Conservation (phyloP, 2,797 vertebrate species). For the Dendrocincla tyrannina region DNA sequence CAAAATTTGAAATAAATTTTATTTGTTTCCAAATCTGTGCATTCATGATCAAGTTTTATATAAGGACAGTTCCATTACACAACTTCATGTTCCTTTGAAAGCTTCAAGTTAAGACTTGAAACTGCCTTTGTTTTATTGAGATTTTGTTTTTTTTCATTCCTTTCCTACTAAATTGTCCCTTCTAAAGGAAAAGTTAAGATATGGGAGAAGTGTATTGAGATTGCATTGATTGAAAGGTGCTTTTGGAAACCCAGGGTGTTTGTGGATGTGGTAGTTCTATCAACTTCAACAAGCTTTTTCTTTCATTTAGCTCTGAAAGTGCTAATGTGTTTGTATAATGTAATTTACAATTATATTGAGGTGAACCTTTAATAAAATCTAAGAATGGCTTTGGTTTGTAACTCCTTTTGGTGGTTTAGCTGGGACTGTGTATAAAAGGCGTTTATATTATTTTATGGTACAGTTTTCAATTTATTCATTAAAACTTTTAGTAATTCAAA, state of each 20-base stretch:
- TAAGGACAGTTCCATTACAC: not conserved
- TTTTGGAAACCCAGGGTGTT: not conserved
- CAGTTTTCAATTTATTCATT: not conserved
- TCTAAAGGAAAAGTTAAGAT: not conserved
- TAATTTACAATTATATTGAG: not conserved
- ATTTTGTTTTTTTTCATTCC: rapidly evolving
- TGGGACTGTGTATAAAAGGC: not conserved
- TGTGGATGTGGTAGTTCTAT: not conserved
- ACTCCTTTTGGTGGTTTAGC: not conserved
- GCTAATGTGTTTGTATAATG: not conserved
- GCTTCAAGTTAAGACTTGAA: not conserved
- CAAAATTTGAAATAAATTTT: not conserved
- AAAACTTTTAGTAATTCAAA: not conserved
- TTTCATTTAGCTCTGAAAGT: not conserved
- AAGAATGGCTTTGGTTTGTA: not conserved
- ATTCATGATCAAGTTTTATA: not conserved
- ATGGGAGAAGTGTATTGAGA: not conserved
- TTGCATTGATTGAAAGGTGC: not conserved
- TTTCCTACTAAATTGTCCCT: not conserved
- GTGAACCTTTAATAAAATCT: not conserved
- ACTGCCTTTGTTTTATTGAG: not conserved
- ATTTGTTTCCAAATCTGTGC: not conserved
- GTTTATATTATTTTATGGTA: not conserved
- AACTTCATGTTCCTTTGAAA: not conserved
- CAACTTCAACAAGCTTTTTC: not conserved